phyloP scores from a whole-genome alignment of 2,888 invertebrate species.

The Trachelus troglodyta region DNA sequence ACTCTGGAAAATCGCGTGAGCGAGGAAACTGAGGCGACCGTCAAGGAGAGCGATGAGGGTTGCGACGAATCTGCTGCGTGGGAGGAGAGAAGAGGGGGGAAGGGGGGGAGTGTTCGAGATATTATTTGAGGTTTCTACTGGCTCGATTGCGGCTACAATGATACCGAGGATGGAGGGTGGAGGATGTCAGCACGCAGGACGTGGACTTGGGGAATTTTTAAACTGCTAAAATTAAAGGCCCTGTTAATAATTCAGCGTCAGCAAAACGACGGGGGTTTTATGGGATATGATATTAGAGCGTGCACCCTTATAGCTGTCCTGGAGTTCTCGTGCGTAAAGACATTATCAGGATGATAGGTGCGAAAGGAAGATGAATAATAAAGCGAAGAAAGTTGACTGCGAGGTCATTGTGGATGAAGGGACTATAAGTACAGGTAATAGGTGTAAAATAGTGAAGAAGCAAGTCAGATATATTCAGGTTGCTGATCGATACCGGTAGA shows the following conservation, averaged over 20 bases:
- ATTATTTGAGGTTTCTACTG: neutral
- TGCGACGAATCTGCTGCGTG: no score
- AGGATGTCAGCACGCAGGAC: no score
- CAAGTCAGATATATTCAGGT: no score
- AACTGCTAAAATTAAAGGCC: constrained; percentile 1
- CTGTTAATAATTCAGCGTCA: constrained; percentile 7
- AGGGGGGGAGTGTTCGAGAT: neutral
- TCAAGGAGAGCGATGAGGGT: no score
- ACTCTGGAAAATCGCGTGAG: no score
- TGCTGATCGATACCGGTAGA: no score
- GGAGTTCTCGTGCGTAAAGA: constrained; percentile 1
- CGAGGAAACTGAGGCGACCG: no score
- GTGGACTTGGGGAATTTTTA: neutral
- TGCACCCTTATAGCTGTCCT: neutral
- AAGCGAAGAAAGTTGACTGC: no score
- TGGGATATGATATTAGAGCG: neutral
- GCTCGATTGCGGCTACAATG: neutral
- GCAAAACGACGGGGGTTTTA: constrained; percentile 2
- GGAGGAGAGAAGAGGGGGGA: neutral
- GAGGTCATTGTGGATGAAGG: no score
- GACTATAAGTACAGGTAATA: no score
- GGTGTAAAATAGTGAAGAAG: no score
- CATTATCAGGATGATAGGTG: neutral
- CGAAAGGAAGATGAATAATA: no score
- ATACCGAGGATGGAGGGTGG: neutral